phyloP scores from a whole-genome alignment of 2,888 invertebrate species.

The Eristalinus aeneus region DNA sequence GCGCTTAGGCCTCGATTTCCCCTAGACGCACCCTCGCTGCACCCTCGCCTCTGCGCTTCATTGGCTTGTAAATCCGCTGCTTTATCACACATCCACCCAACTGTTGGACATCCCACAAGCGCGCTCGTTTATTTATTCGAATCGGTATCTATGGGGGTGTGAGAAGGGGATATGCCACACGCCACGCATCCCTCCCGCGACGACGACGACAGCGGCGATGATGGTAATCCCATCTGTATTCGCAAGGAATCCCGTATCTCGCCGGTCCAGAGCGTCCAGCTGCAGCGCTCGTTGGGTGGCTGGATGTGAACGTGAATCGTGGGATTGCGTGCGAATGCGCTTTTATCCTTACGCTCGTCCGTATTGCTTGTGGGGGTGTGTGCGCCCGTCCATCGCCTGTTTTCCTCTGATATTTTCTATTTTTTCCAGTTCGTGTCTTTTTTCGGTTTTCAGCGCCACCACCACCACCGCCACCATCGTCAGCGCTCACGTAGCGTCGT shows the following conservation, averaged over 20 bases:
- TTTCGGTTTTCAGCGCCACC: not conserved
- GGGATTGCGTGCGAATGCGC: conserved; percentile 67
- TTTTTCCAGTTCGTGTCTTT: not conserved
- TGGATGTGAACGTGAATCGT: conserved; percentile 1
- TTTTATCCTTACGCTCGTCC: conserved; percentile 54
- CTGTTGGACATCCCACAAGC: conserved; percentile 49
- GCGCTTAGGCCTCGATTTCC: not conserved
- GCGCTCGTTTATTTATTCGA: not conserved
- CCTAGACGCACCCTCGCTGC: conserved; percentile 10
- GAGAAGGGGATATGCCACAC: conserved; percentile 7
- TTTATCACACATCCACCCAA: conserved; percentile 55
- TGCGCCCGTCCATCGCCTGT: not conserved
- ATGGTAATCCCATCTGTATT: conserved; percentile 67
- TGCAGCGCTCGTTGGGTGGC: not conserved
- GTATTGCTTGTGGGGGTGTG: not conserved
- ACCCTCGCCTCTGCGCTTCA: not conserved
- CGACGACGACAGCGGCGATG: conserved; percentile 39
- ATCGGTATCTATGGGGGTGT: conserved; percentile 27
- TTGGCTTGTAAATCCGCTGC: conserved; percentile 42
- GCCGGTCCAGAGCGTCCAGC: conserved; percentile 42
- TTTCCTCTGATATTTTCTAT: not conserved
- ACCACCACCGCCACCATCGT: not conserved
- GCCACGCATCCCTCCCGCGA: not conserved
- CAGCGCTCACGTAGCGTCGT: conserved; percentile 44
- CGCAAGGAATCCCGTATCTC: conserved; percentile 66